Conservation (phyloP, 2,113 vertebrate species). For the Vidua chalybeata region DNA sequence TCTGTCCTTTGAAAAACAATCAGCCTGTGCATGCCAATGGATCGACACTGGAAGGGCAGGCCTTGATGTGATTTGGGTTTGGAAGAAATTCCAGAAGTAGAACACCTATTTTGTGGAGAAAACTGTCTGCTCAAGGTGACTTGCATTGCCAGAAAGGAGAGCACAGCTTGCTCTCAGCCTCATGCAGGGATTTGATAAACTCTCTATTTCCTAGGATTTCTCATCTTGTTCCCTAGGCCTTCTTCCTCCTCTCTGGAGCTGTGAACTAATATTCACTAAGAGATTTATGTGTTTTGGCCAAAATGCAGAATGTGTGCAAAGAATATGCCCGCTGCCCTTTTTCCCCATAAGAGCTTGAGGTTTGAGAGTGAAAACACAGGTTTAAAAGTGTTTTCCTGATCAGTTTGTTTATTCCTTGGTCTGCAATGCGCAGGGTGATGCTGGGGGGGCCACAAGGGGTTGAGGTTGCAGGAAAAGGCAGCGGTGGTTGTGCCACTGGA, state of each 20-base stretch:
- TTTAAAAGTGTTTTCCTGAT: background rate
- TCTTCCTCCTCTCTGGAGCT: background rate
- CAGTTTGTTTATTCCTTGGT: background rate
- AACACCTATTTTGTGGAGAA: background rate
- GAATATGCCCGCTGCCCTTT: background rate
- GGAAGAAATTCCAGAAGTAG: background rate
- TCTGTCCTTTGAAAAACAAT: background rate
- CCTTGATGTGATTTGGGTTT: background rate
- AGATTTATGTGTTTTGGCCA: background rate
- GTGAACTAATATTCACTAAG: background rate
- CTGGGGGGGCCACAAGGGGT: background rate
- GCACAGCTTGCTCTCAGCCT: background rate
- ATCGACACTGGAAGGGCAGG: background rate
- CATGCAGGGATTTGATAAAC: background rate
- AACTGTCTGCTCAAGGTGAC: background rate
- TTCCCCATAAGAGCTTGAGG: background rate
- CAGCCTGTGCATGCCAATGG: background rate
- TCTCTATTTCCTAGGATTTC: background rate
- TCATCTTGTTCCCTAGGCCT: background rate
- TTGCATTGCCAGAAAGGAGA: background rate
- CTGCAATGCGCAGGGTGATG: background rate
- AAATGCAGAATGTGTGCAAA: background rate
- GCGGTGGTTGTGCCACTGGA: rapidly evolving
- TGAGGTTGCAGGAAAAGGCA: background rate
- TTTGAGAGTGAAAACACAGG: background rate